Conservation (phyloP, 2,888 invertebrate genomes). For the Drosophila subsilvestris region DNA sequence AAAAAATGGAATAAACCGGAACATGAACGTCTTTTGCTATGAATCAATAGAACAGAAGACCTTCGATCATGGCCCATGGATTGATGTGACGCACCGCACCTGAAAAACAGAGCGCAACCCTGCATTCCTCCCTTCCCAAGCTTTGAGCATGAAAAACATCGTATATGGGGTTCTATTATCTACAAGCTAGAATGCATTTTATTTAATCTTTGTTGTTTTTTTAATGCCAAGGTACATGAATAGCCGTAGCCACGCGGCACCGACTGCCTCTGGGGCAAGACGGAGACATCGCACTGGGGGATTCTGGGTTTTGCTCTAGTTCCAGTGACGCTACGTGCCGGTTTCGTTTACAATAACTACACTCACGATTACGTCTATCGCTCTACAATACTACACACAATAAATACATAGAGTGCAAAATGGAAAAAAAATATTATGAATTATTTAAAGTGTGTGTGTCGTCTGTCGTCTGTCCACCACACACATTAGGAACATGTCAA, state of each 20-base stretch:
- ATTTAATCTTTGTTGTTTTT: slow-evolving; percentile 36
- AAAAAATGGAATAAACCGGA: slow-evolving; percentile 47
- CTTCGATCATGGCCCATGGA: slow-evolving; percentile 2
- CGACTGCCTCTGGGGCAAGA: neutral
- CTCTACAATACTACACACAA: slow-evolving; percentile 36
- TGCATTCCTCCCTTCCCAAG: neutral
- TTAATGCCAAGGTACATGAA: slow-evolving; percentile 47
- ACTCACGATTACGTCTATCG: slow-evolving; percentile 17
- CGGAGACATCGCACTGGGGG: neutral
- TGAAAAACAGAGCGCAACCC: neutral
- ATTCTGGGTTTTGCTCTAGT: neutral
- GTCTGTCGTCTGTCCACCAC: neutral
- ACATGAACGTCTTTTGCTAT: neutral
- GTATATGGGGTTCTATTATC: slow-evolving; percentile 23
- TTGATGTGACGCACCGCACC: slow-evolving; percentile 43
- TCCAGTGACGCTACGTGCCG: slow-evolving; percentile 11
- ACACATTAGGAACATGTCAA: slow-evolving; percentile 40
- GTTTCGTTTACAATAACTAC: slow-evolving; percentile 22
- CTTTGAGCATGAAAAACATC: slow-evolving; percentile 4
- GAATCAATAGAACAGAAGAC: neutral
- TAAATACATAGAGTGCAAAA: slow-evolving; percentile 37
- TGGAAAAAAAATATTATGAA: slow-evolving; percentile 12
- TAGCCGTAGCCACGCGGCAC: slow-evolving; percentile 27
- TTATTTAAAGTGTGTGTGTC: neutral
- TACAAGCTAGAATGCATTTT: slow-evolving; percentile 40